Base-by-base conservation (phyloP, 2,113 vertebrate genomes). In the Sceloporus tristichus region DNA sequence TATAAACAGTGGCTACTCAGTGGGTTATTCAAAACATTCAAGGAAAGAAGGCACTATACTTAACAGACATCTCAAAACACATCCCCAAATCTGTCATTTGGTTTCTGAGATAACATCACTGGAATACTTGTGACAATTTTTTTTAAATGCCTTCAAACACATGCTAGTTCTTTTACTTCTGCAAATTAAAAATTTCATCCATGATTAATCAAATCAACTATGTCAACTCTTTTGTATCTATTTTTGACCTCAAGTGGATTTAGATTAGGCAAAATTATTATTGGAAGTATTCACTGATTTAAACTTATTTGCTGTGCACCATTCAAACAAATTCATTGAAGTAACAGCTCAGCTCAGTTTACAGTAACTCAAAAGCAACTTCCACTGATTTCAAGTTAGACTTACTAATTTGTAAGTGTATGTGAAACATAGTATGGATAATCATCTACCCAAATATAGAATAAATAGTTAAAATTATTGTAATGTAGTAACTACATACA, bases 11-110 rank as follows among this genome's bases (percentile, higher is more conserved):
- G 93, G 86, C 87, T 94, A 92, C 97, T 93, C 96, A 95, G 94
- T 91, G 87, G 89, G 95, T 94, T 97, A 96, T 96, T 96, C 95
- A 89, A 95, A 95, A 96, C 94, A 95, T 62, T 91, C 25, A 65
- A 92, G 95, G 96, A 95, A 96, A 16, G 9, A 94, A 96, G 89
- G 93, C 87, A 86, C 75, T 90, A 90, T 92, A 94, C 95, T 97
- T 97, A 97, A 97, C 91, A 91, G 93, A 92, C 88, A 87, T 82
- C 88, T 95, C 88, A 94, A 95, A 96, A 93, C 91, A 91, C 80
- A 94, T 34, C 91, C 91, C 89, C 92, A 93, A 95, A 96, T 95
- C 95, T 95, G 94, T 94, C 92, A 92, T 85, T 91, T 93, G 85
- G 91, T 88, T 94, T 92, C 86, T 91, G 95, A 91, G 92, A 71